phyloP scores from a whole-genome alignment of 2,888 invertebrate species.

The Acanthosepion esculentum region DNA sequence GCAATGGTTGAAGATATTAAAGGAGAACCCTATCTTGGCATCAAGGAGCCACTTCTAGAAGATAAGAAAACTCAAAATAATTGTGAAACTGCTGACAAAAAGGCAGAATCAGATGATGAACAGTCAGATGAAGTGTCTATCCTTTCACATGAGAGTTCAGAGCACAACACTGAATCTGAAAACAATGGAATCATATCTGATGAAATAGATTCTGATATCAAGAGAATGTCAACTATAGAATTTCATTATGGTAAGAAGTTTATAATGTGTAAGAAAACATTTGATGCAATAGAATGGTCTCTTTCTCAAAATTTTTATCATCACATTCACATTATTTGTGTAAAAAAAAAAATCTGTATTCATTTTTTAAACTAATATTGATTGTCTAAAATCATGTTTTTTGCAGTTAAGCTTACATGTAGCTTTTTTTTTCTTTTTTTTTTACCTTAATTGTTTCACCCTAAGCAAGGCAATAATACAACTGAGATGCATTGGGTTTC shows the following conservation, averaged over 20 bases:
- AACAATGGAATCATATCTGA: background rate
- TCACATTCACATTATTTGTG: too few relatives aligned
- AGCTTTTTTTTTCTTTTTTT: too few relatives aligned
- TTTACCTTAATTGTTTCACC: too few relatives aligned
- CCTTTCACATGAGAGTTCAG: background rate
- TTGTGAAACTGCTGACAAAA: background rate
- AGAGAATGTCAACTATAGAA: background rate
- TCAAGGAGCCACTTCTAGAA: background rate
- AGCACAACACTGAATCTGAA: background rate
- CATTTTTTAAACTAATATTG: too few relatives aligned
- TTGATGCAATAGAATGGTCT: too few relatives aligned
- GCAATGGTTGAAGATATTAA: background rate
- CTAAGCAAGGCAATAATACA: too few relatives aligned
- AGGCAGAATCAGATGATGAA: conserved; percentile 5
- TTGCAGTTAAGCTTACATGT: too few relatives aligned
- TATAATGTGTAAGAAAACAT: background rate
- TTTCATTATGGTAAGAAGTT: background rate
- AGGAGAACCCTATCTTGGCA: background rate
- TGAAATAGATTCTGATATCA: background rate
- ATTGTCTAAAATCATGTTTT: too few relatives aligned
- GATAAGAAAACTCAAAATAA: background rate
- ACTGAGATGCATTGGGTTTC: too few relatives aligned
- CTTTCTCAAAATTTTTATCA: too few relatives aligned
- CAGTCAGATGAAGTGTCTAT: conserved; percentile 42
- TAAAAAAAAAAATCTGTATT: too few relatives aligned